Conservation (phyloP, 2,113 vertebrate species). For the Cervus canadensis region DNA sequence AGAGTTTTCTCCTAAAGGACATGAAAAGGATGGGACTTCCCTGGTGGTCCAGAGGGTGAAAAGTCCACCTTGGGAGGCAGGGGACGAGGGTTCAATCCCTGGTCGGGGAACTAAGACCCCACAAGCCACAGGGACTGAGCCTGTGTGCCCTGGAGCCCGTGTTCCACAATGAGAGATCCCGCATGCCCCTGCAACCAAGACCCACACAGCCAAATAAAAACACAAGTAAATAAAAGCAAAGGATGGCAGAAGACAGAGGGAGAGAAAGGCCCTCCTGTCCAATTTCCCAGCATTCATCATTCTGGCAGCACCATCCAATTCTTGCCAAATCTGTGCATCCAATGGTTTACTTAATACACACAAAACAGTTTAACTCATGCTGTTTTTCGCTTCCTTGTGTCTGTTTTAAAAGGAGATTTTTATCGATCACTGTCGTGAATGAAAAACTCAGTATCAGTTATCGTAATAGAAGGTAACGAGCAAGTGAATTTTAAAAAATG, state of each 20-base stretch:
- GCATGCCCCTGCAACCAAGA: background rate
- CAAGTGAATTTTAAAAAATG: background rate
- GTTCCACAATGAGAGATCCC: background rate
- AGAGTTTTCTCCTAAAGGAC: background rate
- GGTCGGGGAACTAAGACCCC: background rate
- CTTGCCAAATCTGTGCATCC: background rate
- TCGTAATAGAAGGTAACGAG: background rate
- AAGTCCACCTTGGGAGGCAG: background rate
- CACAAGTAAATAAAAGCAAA: background rate
- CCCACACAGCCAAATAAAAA: background rate
- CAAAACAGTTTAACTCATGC: background rate
- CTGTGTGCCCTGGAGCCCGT: background rate
- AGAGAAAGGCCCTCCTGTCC: background rate
- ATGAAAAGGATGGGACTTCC: background rate
- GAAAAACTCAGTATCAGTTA: background rate
- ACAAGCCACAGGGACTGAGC: background rate
- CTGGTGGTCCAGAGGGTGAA: background rate
- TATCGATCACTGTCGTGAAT: background rate
- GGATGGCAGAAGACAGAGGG: background rate
- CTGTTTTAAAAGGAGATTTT: background rate
- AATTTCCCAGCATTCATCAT: background rate
- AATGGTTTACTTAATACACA: background rate
- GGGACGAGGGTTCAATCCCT: background rate
- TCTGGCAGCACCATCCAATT: background rate
- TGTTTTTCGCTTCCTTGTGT: background rate